phyloP scores from a whole-genome alignment of 2,888 invertebrate species.

The Chrysolina oricalcia region DNA sequence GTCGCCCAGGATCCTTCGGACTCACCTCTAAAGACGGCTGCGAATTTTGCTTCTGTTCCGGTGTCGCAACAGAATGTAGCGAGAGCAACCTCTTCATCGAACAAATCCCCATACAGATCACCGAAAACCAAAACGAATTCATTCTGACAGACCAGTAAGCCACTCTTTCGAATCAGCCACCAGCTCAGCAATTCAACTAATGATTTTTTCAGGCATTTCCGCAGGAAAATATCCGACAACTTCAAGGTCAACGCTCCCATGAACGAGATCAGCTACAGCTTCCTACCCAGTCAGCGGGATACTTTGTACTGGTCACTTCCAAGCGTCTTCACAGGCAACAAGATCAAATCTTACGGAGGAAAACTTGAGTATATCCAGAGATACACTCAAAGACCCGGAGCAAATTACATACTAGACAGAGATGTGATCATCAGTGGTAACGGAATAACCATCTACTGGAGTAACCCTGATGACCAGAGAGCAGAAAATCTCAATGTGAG shows the following conservation, averaged over 20 bases:
- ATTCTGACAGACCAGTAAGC: conserved; percentile 77
- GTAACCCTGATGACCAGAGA: conserved; percentile 75
- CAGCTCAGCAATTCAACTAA: neutral
- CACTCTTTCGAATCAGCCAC: neutral
- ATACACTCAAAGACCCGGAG: conserved; percentile 75
- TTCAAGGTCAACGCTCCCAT: conserved; percentile 74
- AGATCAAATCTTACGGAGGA: conserved; percentile 92
- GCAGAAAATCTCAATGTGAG: conserved; percentile 78
- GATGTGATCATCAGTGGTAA: conserved; percentile 90
- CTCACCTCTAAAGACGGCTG: conserved; percentile 87
- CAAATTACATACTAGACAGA: conserved; percentile 77
- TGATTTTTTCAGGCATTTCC: conserved; percentile 58
- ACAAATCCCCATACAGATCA: conserved; percentile 79
- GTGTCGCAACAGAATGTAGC: conserved; percentile 83
- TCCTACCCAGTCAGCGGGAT: conserved; percentile 71
- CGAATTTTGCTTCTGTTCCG: conserved; percentile 91
- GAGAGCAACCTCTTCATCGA: conserved; percentile 79
- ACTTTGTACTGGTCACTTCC: conserved; percentile 86
- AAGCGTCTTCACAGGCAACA: conserved; percentile 79
- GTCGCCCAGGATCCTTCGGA: conserved; percentile 86
- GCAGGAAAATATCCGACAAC: conserved; percentile 69
- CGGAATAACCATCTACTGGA: conserved; percentile 85
- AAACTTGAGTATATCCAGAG: conserved; percentile 82
- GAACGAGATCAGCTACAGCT: conserved; percentile 79
- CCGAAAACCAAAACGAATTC: conserved; percentile 76